Conservation (phyloP, 2,888 invertebrate species). For the Meghimatium bilineatum region DNA sequence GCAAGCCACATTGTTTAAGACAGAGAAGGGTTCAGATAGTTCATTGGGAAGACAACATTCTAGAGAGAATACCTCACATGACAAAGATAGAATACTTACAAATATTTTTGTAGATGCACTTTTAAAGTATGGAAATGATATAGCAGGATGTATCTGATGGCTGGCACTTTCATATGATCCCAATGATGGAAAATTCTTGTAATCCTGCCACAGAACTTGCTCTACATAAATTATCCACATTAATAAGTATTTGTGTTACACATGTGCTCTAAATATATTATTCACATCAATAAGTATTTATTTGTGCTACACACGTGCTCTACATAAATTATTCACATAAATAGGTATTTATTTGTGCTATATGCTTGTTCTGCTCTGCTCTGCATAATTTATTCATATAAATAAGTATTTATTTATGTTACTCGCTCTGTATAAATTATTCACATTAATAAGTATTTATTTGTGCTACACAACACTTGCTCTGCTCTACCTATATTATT, state of each 20-base stretch:
- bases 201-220: background rate
- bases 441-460: too few species aligned
- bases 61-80: too few species aligned
- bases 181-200: background rate
- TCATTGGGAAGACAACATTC: too few species aligned
- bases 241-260: background rate
- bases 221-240: background rate
- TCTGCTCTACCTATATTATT: background rate
- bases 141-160: background rate
- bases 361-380: too few species aligned
- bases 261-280: too few species aligned
- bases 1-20: too few species aligned
- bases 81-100: background rate
- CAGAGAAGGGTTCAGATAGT: too few species aligned
- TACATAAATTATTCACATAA: background rate
- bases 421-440: background rate
- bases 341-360: background rate
- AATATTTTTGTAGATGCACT: background rate
- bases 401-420: too few species aligned
- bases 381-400: too few species aligned
- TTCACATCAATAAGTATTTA: too few species aligned
- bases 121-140: background rate
- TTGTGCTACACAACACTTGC: background rate
- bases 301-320: too few species aligned
- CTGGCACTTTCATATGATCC: background rate